phyloP scores from a whole-genome alignment of 1,140 invertebrate genomes.

The Drosophila equinoxialis region DNA sequence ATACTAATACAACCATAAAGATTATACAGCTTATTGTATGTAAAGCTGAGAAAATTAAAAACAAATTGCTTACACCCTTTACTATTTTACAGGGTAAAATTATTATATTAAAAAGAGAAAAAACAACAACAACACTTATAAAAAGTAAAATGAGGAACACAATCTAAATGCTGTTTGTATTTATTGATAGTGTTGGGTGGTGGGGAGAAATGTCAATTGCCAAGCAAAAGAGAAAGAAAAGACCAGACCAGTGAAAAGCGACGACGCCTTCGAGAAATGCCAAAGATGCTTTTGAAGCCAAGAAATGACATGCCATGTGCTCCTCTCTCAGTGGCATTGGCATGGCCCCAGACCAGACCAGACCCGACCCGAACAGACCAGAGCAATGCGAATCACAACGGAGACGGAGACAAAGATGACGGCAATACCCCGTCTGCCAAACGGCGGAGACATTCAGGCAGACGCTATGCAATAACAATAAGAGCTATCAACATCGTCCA shows the following conservation, averaged over 20 bases:
- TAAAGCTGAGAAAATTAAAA: constrained; percentile 35
- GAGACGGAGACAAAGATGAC: constrained; percentile 22
- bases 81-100: constrained; percentile 47
- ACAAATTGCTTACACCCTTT: neutral
- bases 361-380: constrained; percentile 8
- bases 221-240: constrained; percentile 10
- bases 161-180: constrained; percentile 33
- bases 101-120: constrained; percentile 24
- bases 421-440: constrained; percentile 52
- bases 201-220: constrained; percentile 43
- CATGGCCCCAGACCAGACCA: constrained; percentile 34
- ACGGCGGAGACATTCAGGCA: constrained; percentile 71
- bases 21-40: neutral
- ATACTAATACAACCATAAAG: too few relatives aligned
- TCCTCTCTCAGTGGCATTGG: constrained; percentile 28
- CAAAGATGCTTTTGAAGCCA: constrained; percentile 74
- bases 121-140: constrained; percentile 22
- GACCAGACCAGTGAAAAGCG: constrained; percentile 10
- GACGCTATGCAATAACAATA: constrained; percentile 69
- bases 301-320: constrained; percentile 77
- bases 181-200: too few relatives aligned
- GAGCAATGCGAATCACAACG: constrained; percentile 26
- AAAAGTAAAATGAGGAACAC: constrained; percentile 77
- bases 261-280: constrained; percentile 66
- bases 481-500: constrained; percentile 27